phyloP scores from a whole-genome alignment of 2,797 vertebrate species.

The Sphenodon punctatus region DNA sequence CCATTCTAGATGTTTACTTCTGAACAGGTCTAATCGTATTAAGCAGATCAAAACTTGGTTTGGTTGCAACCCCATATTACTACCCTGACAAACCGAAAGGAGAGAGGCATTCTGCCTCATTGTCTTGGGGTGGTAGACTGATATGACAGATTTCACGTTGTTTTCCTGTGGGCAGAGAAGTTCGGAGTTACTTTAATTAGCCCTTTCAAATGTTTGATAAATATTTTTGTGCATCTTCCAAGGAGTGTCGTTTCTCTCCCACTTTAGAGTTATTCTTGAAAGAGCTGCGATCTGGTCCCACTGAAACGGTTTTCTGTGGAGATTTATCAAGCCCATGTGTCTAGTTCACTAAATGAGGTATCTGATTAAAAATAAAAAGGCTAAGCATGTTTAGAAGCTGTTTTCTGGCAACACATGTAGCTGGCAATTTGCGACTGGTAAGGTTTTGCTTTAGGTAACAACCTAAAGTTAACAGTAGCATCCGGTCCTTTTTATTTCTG shows the following conservation, averaged over 20 bases:
- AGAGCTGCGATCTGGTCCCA: neutral
- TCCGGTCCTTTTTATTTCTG: constrained; percentile 73
- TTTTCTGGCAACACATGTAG: constrained; percentile 67
- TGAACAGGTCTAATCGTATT: constrained; percentile 46
- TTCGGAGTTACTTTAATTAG: constrained; percentile 80
- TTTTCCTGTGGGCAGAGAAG: constrained; percentile 54
- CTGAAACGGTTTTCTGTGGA: constrained; percentile 3
- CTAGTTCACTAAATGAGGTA: constrained; percentile 50
- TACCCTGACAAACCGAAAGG: constrained; percentile 41
- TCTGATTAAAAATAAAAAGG: constrained; percentile 70
- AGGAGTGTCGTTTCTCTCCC: neutral
- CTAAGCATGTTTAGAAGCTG: constrained; percentile 59
- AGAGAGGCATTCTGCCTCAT: neutral
- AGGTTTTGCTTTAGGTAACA: constrained; percentile 72
- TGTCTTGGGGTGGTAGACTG: neutral
- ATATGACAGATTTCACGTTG: constrained; percentile 29
- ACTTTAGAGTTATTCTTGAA: constrained; percentile 28
- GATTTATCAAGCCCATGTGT: constrained; percentile 27
- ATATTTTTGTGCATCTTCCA: constrained; percentile 40
- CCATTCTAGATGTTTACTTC: constrained; percentile 53
- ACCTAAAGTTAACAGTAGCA: constrained; percentile 80
- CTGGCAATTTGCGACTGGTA: constrained; percentile 80
- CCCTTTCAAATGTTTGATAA: constrained; percentile 67
- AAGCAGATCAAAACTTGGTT: constrained; percentile 54
- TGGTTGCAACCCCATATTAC: constrained; percentile 20